Evolutionary conservation across 2,797 vertebrate species (phyloP).

Genomic region (Pelochelys cantorii): DNA sequence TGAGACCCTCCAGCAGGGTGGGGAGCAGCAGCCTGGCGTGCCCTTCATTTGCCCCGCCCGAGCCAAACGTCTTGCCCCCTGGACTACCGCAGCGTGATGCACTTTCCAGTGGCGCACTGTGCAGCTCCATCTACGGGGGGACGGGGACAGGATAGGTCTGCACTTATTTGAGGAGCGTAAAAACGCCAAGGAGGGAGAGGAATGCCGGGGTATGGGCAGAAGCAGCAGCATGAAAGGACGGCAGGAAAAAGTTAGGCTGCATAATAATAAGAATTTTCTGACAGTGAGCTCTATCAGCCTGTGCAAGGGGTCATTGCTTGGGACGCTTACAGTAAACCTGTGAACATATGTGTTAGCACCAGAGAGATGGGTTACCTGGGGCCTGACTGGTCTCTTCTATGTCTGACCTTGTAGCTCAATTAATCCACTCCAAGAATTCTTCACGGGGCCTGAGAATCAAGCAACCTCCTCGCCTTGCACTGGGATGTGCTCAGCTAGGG

Average conservation of each 20-base stretch:
- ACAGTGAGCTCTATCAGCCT: neutral
- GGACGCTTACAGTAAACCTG: neutral
- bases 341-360: neutral
- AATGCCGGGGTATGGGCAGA: neutral
- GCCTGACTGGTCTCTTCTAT: neutral
- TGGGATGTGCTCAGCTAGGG: neutral
- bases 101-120: too few relatives aligned
- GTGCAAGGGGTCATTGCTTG: neutral
- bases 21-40: too few relatives aligned
- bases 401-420: neutral
- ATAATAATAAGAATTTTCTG: neutral
- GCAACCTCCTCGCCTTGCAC: too few relatives aligned
- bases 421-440: neutral
- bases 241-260: neutral
- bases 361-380: neutral
- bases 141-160: neutral
- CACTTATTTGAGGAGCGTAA: neutral
- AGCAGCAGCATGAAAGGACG: neutral
- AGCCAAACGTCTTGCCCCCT: too few relatives aligned
- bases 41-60: too few relatives aligned
- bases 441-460: neutral
- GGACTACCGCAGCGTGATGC: too few relatives aligned
- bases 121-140: too few relatives aligned
- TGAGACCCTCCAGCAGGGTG: too few relatives aligned
- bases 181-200: neutral